Base-by-base conservation (phyloP, 2,113 vertebrate species). In the Tringa solitaria region DNA sequence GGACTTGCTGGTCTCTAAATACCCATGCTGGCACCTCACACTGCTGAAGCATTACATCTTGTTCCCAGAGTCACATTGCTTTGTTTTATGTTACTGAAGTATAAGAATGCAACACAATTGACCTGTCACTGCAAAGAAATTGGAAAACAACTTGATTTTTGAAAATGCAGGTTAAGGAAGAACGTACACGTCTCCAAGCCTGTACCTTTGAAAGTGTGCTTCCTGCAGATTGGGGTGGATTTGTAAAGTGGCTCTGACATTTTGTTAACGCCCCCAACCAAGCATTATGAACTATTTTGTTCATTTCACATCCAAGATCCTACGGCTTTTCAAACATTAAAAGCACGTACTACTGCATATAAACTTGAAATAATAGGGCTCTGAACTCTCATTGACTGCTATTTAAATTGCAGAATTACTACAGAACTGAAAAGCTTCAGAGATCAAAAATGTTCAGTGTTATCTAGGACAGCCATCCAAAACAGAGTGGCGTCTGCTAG, bases 261-360 rank as follows among this genome's bases (percentile, higher is more conserved):
- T 96, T 96, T 94, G 78, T 90, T 91, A 97, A 94, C 92, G 91
- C 87, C 83, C 85, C 78, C 87, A 96, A 73, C 59, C 26, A 57
- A 91, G 60, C 60, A 81, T 19, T 95, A 75, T 94, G 95, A 97
- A 93, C 97, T 96, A 97, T 93, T 97, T 75, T 95, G 53, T 81
- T 90, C 95, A 94, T 96, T 97, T 96, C 89, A 82, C 95, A 93
- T 96, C 84, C 97, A 94, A 96, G 89, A 92, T 68, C 91, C 91
- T 51, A 82, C 24, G 53, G 50, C 69, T 95, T 96, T 95, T 94
- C 94, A 80, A 87, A 68, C 61, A 91, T 74, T 91, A 94, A 93
- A 96, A 96, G 75, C 82, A 92, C 60, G 59, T 74, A 93, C 89
- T 94, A 87, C 84, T 85, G 86, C 80, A 95, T 91, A 84, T 86